Percentiles rank a stretch among this genome's conserved stretches.
Conservation (phyloP, 1,140 invertebrate species). For the Neelides sp. region DNA sequence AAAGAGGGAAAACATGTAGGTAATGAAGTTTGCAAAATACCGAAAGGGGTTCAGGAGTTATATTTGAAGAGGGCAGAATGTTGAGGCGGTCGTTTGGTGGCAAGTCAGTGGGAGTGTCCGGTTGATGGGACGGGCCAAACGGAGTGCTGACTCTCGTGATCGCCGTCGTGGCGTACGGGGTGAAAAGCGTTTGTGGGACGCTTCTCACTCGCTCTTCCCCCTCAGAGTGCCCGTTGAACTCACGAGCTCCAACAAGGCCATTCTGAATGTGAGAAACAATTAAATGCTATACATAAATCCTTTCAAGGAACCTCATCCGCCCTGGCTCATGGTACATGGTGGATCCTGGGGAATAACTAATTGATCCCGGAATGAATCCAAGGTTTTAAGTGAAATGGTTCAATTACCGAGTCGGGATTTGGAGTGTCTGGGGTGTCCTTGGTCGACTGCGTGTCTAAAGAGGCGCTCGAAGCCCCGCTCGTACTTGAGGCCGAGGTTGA, state of each 20-base stretch:
- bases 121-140: not conserved
- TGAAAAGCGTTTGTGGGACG: conserved; percentile 26
- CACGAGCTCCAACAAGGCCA: too few species aligned
- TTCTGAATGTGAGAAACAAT: too few species aligned
- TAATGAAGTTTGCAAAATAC: too few species aligned
- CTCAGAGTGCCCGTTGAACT: conserved; percentile 4
- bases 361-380: not conserved
- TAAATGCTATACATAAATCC: too few species aligned
- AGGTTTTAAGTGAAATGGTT: conserved; percentile 2
- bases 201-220: conserved; percentile 6
- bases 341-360: too few species aligned
- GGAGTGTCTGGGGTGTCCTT: conserved; percentile 1
- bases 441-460: conserved; percentile 6
- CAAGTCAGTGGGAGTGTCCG: conserved; percentile 1
- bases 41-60: too few species aligned
- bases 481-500: conserved; percentile 4
- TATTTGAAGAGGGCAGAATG: too few species aligned
- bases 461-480: not conserved
- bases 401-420: conserved; percentile 4
- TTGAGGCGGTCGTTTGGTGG: too few species aligned
- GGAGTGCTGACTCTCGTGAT: conserved; percentile 26
- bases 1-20: too few species aligned
- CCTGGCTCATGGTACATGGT: too few species aligned
- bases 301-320: too few species aligned
- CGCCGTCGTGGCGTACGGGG: conserved; percentile 27